phyloP scores from a whole-genome alignment of 2,113 vertebrate species.

The Corythornis vintsioides region DNA sequence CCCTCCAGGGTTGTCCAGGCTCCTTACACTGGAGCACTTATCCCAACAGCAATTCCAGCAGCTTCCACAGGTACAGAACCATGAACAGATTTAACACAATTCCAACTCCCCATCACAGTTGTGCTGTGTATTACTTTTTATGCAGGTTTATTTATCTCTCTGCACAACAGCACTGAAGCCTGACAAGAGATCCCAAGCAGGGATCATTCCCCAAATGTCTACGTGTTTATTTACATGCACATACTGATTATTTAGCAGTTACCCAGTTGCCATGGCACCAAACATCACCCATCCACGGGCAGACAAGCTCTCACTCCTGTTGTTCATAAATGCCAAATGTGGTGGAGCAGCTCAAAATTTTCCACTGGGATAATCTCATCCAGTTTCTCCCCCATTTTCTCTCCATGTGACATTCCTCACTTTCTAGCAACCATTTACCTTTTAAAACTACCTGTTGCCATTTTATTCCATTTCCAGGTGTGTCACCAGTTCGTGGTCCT shows the following conservation, averaged over 20 bases:
- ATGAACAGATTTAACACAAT: fast-evolving
- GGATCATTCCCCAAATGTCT: fast-evolving
- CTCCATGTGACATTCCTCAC: fast-evolving
- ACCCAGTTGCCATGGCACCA: not conserved
- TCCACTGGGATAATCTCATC: not conserved
- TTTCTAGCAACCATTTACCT: not conserved
- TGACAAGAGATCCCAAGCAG: not conserved
- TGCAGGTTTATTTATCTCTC: fast-evolving
- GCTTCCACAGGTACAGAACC: fast-evolving
- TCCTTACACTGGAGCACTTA: fast-evolving
- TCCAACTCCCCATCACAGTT: not conserved
- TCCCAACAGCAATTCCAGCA: fast-evolving
- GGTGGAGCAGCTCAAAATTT: not conserved
- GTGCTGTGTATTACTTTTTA: fast-evolving
- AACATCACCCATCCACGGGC: fast-evolving
- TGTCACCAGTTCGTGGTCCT: fast-evolving
- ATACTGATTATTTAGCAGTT: not conserved
- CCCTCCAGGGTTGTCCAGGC: too few relatives aligned
- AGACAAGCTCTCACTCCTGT: not conserved
- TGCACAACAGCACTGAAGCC: not conserved
- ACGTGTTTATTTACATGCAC: fast-evolving
- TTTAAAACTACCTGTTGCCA: fast-evolving
- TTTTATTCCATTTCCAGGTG: fast-evolving
- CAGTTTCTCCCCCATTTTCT: not conserved
- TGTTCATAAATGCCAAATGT: not conserved